Evolutionary conservation across 2,797 vertebrate species (phyloP).

Genomic region (Australoheros facetus): DNA sequence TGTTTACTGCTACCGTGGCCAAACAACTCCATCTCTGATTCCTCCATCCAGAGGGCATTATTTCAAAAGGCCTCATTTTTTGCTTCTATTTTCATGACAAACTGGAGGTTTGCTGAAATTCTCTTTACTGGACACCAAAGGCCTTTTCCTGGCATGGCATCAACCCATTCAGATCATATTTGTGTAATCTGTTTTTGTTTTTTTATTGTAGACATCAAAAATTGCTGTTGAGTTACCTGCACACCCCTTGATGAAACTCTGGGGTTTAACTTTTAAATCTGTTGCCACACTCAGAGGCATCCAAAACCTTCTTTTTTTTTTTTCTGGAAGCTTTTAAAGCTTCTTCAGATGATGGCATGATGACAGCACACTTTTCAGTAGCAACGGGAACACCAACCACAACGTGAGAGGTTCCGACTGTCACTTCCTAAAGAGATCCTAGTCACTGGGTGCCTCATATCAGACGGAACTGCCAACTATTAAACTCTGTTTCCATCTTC

Average conservation of each 20-base stretch:
- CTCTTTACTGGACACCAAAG: neutral
- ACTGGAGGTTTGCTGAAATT: neutral
- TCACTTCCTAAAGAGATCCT: neutral
- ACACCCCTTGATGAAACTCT: neutral
- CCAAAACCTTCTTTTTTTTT: neutral
- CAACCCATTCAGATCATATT: neutral
- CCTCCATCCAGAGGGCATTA: neutral
- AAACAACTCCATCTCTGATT: neutral
- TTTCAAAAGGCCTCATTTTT: neutral
- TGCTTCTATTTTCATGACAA: neutral
- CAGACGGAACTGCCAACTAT: neutral
- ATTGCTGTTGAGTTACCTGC: too few species aligned
- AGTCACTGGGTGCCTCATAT: neutral
- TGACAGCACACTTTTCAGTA: neutral
- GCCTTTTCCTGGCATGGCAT: neutral
- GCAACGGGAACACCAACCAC: neutral
- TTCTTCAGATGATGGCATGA: neutral
- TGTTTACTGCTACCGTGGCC: neutral
- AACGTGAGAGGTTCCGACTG: neutral
- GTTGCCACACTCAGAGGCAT: neutral
- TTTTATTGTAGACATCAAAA: neutral
- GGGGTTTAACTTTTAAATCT: neutral
- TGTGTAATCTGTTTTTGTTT: neutral
- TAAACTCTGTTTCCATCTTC: neutral
- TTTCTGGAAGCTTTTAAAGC: neutral